Conservation (phyloP, 1,140 invertebrate species). For the Euwallacea similis region DNA sequence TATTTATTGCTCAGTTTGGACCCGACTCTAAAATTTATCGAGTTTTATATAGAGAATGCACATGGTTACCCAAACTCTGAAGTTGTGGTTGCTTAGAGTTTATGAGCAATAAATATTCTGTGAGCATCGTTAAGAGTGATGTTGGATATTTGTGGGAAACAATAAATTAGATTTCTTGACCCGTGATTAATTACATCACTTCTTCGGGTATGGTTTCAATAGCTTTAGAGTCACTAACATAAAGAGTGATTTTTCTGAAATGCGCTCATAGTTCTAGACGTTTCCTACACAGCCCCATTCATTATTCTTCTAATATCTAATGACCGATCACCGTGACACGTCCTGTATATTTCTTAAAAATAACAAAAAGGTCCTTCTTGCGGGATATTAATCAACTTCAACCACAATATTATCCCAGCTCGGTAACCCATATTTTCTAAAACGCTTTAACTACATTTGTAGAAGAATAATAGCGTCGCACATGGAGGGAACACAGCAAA, state of each 20-base stretch:
- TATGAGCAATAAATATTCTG: slow-evolving; percentile 9
- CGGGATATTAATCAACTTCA: no score
- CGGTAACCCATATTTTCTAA: neutral
- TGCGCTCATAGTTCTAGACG: no score
- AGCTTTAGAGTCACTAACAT: no score
- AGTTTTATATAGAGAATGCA: slow-evolving; percentile 5
- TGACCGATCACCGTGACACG: no score
- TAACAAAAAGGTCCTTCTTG: no score
- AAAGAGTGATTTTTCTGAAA: no score
- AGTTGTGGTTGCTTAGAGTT: slow-evolving; percentile 2
- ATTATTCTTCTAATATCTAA: no score
- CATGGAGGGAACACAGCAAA: slow-evolving; percentile 5
- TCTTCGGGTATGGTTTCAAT: no score
- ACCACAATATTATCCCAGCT: no score
- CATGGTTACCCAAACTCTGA: neutral
- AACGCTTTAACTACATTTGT: slow-evolving; percentile 1
- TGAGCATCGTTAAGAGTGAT: neutral
- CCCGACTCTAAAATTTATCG: neutral
- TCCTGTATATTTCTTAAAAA: no score
- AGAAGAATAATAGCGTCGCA: slow-evolving; percentile 2
- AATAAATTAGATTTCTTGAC: neutral
- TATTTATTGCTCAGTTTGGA: slow-evolving; percentile 19
- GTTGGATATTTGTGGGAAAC: neutral
- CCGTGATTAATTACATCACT: no score
- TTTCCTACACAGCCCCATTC: no score